Evolutionary conservation across 2,797 vertebrate species (phyloP).

Genomic region (Carduelis carduelis): DNA sequence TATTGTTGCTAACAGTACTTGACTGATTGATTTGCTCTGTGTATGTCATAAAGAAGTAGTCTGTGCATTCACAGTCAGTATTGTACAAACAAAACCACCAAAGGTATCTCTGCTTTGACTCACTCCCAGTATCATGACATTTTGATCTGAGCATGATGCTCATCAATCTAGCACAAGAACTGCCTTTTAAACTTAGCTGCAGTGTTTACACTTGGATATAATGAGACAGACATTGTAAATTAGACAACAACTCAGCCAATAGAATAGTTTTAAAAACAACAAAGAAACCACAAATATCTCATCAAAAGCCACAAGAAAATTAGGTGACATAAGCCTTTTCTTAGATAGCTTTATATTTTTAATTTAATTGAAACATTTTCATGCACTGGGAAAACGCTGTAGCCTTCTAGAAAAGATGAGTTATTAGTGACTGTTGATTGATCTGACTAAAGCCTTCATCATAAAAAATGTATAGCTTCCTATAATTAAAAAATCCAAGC

Average conservation of each 20-base stretch:
- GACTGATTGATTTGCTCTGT: background rate
- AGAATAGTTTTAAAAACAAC: background rate
- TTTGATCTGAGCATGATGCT: background rate
- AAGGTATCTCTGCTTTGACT: background rate
- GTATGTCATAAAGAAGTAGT: background rate
- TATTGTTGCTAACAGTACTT: constrained; percentile 14
- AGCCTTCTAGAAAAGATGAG: constrained; percentile 55
- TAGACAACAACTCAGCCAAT: background rate
- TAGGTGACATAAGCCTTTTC: background rate
- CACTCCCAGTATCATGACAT: background rate
- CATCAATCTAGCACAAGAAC: background rate
- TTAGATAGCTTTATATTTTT: constrained; percentile 47
- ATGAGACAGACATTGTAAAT: background rate
- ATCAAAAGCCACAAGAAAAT: constrained; percentile 27
- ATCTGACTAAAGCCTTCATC: constrained; percentile 69
- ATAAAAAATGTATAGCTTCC: constrained; percentile 76
- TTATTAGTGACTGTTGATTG: constrained; percentile 65
- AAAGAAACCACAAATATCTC: background rate
- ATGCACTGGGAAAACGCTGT: constrained; percentile 48
- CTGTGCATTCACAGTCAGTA: background rate
- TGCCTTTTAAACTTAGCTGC: background rate
- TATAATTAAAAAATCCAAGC: constrained; percentile 76
- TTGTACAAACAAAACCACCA: background rate
- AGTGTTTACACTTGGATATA: constrained; percentile 4
- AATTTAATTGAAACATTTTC: constrained; percentile 59